These are phyloP conservation scores for Sinocyclocheilus grahami DNA, from an alignment of 2,113 vertebrate genomes.

Conservation along the genomic window DNA sequence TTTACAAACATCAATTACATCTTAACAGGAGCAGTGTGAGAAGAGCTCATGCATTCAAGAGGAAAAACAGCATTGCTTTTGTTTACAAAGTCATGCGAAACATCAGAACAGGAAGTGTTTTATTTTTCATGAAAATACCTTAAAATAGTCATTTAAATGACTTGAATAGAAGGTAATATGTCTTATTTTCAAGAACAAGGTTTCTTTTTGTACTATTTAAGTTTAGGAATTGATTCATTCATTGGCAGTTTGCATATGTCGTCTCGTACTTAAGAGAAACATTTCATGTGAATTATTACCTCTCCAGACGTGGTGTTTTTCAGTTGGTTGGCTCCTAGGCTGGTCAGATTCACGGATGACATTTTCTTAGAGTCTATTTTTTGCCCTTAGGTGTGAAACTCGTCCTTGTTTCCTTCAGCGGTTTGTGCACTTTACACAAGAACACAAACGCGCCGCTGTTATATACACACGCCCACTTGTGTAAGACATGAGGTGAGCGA, in stretches of 20 bases:
- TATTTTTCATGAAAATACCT: not conserved
- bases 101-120: not conserved
- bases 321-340: constrained; percentile 74
- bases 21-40: not conserved
- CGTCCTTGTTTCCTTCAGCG: not conserved
- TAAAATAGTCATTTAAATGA: not conserved
- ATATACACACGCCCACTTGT: constrained; percentile 37
- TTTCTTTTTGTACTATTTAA: not conserved
- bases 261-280: not conserved
- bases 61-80: not conserved
- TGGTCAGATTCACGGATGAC: constrained; percentile 70
- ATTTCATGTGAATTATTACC: constrained; percentile 60
- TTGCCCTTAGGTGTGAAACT: not conserved
- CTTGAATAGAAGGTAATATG: not conserved
- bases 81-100: not conserved
- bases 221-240: not conserved
- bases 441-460: not conserved
- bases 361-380: constrained; percentile 55
- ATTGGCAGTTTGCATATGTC: not conserved
- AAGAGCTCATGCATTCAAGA: not conserved
- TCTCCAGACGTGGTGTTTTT: constrained; percentile 74
- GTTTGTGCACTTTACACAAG: not conserved
- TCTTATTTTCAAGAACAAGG: not conserved
- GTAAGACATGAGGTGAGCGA: constrained; percentile 35
- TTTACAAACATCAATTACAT: not conserved